Evolutionary conservation across 2,113 vertebrate genomes (phyloP).

Genomic region (Anhinga anhinga): DNA sequence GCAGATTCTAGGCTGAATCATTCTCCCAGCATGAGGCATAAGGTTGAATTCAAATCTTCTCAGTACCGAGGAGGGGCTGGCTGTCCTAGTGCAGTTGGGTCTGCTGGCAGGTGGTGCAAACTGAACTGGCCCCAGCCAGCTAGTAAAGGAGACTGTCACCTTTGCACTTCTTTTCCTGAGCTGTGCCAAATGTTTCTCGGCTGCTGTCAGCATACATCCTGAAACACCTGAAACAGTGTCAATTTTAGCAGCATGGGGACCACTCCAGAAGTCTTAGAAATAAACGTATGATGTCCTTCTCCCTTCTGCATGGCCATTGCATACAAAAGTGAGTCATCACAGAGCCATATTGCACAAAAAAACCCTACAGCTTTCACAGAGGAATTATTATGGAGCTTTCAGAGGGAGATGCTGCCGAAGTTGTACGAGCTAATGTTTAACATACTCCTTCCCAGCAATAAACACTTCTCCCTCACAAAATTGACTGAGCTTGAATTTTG

Average conservation of each 20-base stretch:
- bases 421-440: background rate
- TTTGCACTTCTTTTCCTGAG: background rate
- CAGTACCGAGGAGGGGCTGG: background rate
- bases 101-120: background rate
- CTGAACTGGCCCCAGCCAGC: background rate
- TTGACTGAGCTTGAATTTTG: rapidly evolving
- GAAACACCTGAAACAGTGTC: background rate
- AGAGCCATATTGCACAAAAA: background rate
- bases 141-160: background rate
- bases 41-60: background rate
- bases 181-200: background rate
- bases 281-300: background rate
- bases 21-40: background rate
- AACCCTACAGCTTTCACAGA: background rate
- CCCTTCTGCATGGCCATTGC: background rate
- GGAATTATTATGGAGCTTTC: background rate
- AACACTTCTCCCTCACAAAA: background rate
- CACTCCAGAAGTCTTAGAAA: background rate
- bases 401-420: background rate
- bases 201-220: constrained; percentile 14
- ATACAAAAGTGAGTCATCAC: background rate
- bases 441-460: background rate
- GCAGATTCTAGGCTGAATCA: background rate
- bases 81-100: background rate
- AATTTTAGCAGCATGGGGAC: background rate